Percentiles rank a stretch among this genome's conserved stretches.
Conservation (phyloP, 2,797 vertebrate genomes). For the Alosa sapidissima region DNA sequence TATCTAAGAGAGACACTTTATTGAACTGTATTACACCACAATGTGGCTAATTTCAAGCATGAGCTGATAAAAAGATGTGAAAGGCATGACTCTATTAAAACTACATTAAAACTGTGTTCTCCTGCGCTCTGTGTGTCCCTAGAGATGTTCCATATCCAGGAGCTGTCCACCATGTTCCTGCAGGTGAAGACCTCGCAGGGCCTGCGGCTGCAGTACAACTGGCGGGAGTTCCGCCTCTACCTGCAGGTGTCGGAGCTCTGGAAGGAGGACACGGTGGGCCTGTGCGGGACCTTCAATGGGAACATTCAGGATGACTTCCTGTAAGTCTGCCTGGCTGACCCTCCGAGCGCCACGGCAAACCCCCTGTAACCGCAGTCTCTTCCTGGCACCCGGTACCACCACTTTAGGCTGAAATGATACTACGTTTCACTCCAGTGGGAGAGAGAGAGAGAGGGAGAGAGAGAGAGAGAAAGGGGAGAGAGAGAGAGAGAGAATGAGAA, state of each 20-base stretch:
- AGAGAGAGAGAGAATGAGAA: background rate
- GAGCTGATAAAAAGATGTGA: background rate
- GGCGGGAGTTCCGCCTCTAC: slow-evolving; percentile 87
- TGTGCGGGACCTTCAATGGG: slow-evolving; percentile 97
- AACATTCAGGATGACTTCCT: slow-evolving; percentile 96
- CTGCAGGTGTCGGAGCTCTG: slow-evolving; percentile 82
- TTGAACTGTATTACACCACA: background rate
- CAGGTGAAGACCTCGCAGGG: slow-evolving; percentile 85
- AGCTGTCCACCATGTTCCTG: slow-evolving; percentile 89
- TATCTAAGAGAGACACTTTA: background rate
- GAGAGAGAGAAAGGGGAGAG: background rate
- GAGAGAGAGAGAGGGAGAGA: background rate
- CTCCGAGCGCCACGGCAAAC: background rate
- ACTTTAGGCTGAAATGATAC: slow-evolving; percentile 18
- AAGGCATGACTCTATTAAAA: background rate
- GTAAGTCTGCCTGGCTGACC: slow-evolving; percentile 70
- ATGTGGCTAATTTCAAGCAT: background rate
- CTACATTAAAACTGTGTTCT: background rate
- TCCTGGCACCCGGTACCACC: background rate
- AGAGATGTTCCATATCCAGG: slow-evolving; percentile 89
- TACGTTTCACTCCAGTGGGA: slow-evolving; percentile 24
- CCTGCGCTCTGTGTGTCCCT: slow-evolving; percentile 34
- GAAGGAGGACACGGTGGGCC: slow-evolving; percentile 88
- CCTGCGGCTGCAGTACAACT: slow-evolving; percentile 85
- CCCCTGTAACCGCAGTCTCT: slow-evolving; percentile 23